phyloP scores from a whole-genome alignment of 1,140 invertebrate genomes.

The Bombus vancouverensis region DNA sequence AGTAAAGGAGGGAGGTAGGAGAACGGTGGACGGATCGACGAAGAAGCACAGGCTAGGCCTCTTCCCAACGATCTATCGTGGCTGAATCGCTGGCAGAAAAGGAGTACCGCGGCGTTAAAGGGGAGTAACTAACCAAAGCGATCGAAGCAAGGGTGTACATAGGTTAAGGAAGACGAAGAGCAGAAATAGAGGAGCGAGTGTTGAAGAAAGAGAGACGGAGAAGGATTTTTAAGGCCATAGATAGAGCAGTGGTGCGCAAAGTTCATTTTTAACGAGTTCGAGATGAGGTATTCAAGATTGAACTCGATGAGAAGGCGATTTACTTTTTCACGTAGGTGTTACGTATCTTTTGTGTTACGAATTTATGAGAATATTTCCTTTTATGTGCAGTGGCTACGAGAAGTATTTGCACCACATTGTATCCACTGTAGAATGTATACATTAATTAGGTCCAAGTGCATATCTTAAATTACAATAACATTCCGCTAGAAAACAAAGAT shows the following conservation, averaged over 20 bases:
- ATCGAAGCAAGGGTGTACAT: not conserved
- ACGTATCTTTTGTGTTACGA: not conserved
- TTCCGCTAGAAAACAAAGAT: no score
- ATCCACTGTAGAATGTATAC: no score
- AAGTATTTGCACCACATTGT: no score
- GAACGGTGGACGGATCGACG: conserved; percentile 31
- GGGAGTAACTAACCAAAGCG: conserved; percentile 51
- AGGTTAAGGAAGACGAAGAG: not conserved
- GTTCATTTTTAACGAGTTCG: not conserved
- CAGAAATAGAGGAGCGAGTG: not conserved
- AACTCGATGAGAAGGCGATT: not conserved
- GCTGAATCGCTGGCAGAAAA: conserved; percentile 53
- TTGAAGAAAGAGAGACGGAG: conserved; percentile 11
- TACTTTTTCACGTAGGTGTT: not conserved
- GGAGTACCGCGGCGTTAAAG: conserved; percentile 61
- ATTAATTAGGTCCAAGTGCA: no score
- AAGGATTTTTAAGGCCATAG: not conserved
- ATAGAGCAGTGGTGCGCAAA: conserved; percentile 24
- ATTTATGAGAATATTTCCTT: not conserved
- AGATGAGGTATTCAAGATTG: not conserved
- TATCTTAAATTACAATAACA: no score
- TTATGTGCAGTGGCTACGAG: no score
- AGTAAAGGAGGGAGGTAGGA: not conserved
- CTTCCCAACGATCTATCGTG: conserved; percentile 59
- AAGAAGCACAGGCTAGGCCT: not conserved